Evolutionary conservation across 2,113 vertebrate genomes (phyloP).

Genomic region (Podocnemis expansa): DNA sequence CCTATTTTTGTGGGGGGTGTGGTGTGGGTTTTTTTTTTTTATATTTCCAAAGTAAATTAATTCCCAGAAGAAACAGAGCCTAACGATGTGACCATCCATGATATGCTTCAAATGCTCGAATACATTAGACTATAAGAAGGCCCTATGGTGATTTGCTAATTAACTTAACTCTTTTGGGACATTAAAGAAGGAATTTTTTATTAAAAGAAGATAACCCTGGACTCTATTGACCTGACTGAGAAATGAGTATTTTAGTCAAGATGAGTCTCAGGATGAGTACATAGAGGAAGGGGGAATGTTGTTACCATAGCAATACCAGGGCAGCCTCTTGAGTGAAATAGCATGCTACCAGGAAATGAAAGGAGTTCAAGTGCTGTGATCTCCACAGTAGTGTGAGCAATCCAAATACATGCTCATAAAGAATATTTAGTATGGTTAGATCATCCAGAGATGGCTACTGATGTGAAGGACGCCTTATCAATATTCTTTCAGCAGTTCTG

Average conservation of each 20-base stretch:
- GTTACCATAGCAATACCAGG: conserved; percentile 72
- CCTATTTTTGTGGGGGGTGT: not conserved
- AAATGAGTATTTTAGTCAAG: conserved; percentile 58
- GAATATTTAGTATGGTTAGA: conserved; percentile 62
- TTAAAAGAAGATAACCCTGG: conserved; percentile 61
- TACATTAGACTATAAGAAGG: conserved; percentile 46
- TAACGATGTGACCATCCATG: conserved; percentile 17
- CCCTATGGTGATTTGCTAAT: conserved; percentile 62
- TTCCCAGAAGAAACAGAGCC: conserved; percentile 18
- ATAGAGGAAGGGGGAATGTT: conserved; percentile 29
- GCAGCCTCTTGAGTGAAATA: conserved; percentile 49
- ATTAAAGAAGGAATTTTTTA: conserved; percentile 52
- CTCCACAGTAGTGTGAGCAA: conserved; percentile 51
- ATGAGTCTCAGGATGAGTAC: conserved; percentile 54
- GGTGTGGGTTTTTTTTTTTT: not conserved
- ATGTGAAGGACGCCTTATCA: conserved; percentile 53
- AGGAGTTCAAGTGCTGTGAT: conserved; percentile 55
- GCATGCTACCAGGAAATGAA: conserved; percentile 65
- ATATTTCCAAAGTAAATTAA: conserved; percentile 30
- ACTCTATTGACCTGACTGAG: conserved; percentile 57
- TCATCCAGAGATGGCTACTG: conserved; percentile 52
- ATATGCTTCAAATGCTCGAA: conserved; percentile 53
- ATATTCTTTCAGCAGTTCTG: conserved; percentile 24
- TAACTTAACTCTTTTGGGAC: conserved; percentile 63
- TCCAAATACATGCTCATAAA: conserved; percentile 64